Evolutionary conservation across 2,888 invertebrate species (phyloP), one percentile per base, ranked within the genome.

Genomic region (Chaetogeoica ovagalla): DNA sequence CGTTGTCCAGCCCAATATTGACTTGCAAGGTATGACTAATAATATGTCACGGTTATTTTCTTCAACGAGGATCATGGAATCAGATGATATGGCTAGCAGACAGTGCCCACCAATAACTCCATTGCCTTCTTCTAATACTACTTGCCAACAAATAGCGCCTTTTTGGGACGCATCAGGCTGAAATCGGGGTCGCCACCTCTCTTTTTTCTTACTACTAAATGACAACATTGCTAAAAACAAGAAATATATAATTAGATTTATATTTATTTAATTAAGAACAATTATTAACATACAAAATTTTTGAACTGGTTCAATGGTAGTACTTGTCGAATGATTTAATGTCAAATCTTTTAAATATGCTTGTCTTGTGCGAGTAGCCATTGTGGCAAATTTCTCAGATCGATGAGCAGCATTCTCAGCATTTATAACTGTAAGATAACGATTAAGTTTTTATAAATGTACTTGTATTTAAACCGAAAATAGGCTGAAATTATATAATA

Each of bases 371-470:
- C 98, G 90, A 15, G 95, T 95, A 17, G 97, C 97, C 97, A 98
- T 97, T 70, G 96, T 95, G 76, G 94, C 94, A 87, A 98, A 98
- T 87, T 98, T 98, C 85, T 97, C 96, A 66, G 97, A 96, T 84
- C 94, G 91, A 86, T 97, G 96, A 17, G 97, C 97, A 17, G 97
- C 97, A 87, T 97, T 97, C 86, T 98, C 97, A 39, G 96, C 97
- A 87, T 98, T 98, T 83, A 98, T 95, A 62, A 96, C 93, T 90
- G 85, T 19, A 73, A 72, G 55, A 9, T 52, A 63, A 43, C 62
- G 17, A 79, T 0, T 63, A 48, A 1, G 68, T 68, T 39, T 19
- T 66, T 55, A 55, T 52, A 62, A 66, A 66, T 55, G 62, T 39
- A 82, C 21, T 15, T 37, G 6, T 5, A 37, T 19, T n/a, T 23